Evolutionary conservation across 2,797 vertebrate species (phyloP).

Genomic region (Danio albolineatus): DNA sequence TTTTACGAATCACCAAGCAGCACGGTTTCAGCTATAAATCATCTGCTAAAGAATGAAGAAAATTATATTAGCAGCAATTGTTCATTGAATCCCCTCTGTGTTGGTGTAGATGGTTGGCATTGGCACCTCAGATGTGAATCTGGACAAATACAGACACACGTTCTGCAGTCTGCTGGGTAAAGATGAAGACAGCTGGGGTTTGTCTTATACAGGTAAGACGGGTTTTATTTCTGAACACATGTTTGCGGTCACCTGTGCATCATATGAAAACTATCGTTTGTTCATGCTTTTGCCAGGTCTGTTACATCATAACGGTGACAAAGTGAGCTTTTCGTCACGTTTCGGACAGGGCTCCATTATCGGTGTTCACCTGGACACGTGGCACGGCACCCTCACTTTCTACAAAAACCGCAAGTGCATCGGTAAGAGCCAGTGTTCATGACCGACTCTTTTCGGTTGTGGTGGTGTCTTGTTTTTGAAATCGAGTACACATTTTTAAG

Average conservation of each 20-base stretch:
- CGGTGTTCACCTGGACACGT: constrained; percentile 93
- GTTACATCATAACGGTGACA: constrained; percentile 95
- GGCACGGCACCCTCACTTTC: constrained; percentile 95
- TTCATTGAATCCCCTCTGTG: constrained; percentile 22
- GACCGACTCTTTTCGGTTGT: background rate
- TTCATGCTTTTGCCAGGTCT: constrained; percentile 79
- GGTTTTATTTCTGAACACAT: background rate
- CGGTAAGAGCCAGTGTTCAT: constrained; percentile 72
- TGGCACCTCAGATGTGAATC: constrained; percentile 90
- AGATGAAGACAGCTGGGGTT: constrained; percentile 96
- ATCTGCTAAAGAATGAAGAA: no score
- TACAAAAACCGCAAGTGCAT: constrained; percentile 98
- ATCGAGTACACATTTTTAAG: background rate
- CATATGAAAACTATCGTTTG: background rate
- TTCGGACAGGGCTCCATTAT: constrained; percentile 98
- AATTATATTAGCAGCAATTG: no score
- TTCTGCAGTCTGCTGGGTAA: constrained; percentile 97
- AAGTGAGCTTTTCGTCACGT: constrained; percentile 90
- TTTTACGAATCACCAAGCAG: no score
- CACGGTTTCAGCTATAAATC: no score
- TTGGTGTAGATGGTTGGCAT: constrained; percentile 94
- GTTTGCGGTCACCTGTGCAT: no score
- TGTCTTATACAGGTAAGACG: constrained; percentile 92
- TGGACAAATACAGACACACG: constrained; percentile 94
- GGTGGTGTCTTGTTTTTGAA: background rate